Base-by-base conservation (phyloP, 2,113 vertebrate genomes). In the Hemichromis elongatus region DNA sequence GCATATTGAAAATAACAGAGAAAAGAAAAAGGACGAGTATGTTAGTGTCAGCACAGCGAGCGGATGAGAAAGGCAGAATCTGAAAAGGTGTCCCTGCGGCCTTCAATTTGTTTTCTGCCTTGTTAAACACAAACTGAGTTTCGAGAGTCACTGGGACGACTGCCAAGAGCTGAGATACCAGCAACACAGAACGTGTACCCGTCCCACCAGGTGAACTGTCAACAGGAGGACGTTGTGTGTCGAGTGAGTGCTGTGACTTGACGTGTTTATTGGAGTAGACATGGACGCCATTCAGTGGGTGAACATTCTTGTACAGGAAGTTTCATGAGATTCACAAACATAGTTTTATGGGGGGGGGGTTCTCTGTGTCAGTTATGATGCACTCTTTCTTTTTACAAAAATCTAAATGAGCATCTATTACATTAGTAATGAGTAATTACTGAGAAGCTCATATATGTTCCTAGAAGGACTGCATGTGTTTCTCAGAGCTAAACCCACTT, bases 81-180 rank as follows among this genome's bases (percentile, higher is more conserved):
- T 56, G n/a, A 35, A n/a, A 77, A 87, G 73, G 50, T 24, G 73
- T 85, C 78, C 28, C 45, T 33, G 66, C 12, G 3, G 54, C 84
- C 35, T 79, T 19, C 90, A 89, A 92, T 89, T 89, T 70, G 55
- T 80, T 80, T 77, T 91, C n/a, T 68, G 91, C 90, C 93, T 91
- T 83, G 89, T 90, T 84, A 80, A 33, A 83, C 24, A 57, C 33
- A 59, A 80, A 81, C 6, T 24, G 81, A 85, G 79, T 79, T 28
- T 55, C 11, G 61, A 40, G 55, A 21, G 55, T 87, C 35, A 28
- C 30, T 57, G 56, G 80, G 77, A 47, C 55, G 35, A 9, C 52
- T 61, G 83, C 82, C 86, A 88, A 24, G 52, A 55, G 26, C 56
- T 66, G 52, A 88, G 37, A 37, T 40, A 10, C 30, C 73, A 84